Evolutionary conservation across 2,888 invertebrate species (phyloP).

Genomic region (Heterodera filipjevi): DNA sequence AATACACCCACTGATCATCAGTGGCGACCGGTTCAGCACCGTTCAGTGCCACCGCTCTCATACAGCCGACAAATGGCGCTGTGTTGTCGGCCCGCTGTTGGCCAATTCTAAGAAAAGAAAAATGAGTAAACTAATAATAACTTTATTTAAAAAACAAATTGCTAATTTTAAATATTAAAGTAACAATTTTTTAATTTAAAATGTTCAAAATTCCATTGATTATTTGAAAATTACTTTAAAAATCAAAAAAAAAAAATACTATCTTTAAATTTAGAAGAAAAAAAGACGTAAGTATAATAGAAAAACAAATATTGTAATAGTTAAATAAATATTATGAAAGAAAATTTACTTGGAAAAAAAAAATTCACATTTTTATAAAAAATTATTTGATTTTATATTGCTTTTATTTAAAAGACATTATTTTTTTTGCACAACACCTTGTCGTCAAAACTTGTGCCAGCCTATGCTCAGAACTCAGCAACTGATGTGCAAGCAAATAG

Average conservation of each 20-base stretch:
- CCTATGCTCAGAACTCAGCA: background rate
- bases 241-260: too few species aligned
- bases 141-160: background rate
- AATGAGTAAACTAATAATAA: too few species aligned
- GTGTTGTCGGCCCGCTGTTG: slow-evolving; percentile 20
- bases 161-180: background rate
- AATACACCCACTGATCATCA: slow-evolving; percentile 24
- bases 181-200: background rate
- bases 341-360: too few species aligned
- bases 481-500: slow-evolving; percentile 2
- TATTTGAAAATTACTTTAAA: too few species aligned
- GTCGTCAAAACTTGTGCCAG: slow-evolving; percentile 39
- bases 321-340: too few species aligned
- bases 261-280: too few species aligned
- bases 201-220: too few species aligned
- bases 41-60: slow-evolving; percentile 52
- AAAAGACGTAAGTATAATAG: too few species aligned
- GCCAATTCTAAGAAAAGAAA: slow-evolving; percentile 36
- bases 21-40: slow-evolving; percentile 37
- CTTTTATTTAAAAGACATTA: background rate
- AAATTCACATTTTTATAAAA: background rate
- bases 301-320: too few species aligned
- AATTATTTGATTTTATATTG: background rate
- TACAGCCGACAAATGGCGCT: slow-evolving; percentile 52
- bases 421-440: background rate